Percentiles rank a stretch among this genome's conserved stretches.
phyloP scores from a whole-genome alignment of 2,113 vertebrate species.

The Prunella himalayana region DNA sequence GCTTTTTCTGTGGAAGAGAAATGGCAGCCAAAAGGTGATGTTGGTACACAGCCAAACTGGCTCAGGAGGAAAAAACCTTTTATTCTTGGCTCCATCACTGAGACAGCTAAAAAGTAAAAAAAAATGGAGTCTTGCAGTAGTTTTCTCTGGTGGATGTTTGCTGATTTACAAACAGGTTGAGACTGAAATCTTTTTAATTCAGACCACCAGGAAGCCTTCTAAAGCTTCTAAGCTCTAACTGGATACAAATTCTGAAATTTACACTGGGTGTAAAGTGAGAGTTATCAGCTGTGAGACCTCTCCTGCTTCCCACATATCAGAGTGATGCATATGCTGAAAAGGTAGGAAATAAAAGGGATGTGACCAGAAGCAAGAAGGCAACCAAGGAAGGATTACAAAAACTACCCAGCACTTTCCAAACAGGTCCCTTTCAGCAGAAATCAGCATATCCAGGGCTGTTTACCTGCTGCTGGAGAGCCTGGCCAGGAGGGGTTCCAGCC shows the following conservation, averaged over 20 bases:
- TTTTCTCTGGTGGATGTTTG: background rate
- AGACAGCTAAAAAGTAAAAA: background rate
- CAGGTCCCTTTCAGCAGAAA: background rate
- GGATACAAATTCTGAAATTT: background rate
- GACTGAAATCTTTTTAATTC: background rate
- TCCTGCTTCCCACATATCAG: background rate
- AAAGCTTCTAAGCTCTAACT: background rate
- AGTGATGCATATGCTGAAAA: background rate
- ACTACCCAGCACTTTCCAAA: background rate
- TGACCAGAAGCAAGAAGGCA: background rate
- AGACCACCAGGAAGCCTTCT: background rate
- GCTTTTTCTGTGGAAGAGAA: background rate
- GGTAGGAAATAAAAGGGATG: background rate
- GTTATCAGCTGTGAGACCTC: background rate
- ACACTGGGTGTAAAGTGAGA: background rate
- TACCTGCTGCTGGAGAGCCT: slow-evolving; percentile 85
- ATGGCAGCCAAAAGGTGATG: background rate
- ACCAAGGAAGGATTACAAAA: background rate
- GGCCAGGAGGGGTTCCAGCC: slow-evolving; percentile 87
- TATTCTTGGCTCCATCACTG: background rate
- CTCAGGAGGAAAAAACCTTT: background rate
- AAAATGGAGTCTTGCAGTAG: background rate
- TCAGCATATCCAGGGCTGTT: background rate
- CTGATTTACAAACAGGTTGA: background rate
- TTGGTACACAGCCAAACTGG: background rate